Evolutionary conservation across 2,888 invertebrate genomes (phyloP).

Genomic region (Chromoteleia sp.): DNA sequence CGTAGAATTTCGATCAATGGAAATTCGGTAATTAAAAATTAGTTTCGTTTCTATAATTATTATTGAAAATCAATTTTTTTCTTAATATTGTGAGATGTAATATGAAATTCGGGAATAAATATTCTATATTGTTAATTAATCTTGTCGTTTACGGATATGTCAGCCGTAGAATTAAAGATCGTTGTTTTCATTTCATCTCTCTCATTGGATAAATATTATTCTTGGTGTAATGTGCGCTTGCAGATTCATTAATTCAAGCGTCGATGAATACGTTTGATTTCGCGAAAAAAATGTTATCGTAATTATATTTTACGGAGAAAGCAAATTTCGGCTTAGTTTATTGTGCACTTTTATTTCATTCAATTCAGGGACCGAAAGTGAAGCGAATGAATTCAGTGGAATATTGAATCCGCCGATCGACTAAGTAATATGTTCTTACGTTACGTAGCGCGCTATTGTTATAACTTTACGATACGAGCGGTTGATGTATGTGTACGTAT

Average conservation of each 20-base stretch:
- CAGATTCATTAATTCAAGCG: slow-evolving; percentile 21
- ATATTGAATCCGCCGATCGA: not conserved
- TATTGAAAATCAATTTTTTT: not conserved
- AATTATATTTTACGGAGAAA: slow-evolving; percentile 22
- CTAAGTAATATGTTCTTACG: not conserved
- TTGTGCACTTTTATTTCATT: not conserved
- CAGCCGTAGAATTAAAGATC: slow-evolving; percentile 1
- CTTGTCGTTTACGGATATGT: not conserved
- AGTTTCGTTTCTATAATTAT: not conserved
- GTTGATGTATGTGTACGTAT: not conserved
- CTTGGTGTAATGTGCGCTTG: slow-evolving; percentile 10
- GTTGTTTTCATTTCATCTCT: slow-evolving; percentile 27
- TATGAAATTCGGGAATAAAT: not conserved
- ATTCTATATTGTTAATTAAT: slow-evolving; percentile 19
- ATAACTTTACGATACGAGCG: not conserved
- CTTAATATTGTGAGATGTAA: not conserved
- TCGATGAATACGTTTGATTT: slow-evolving; percentile 25
- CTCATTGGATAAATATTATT: slow-evolving; percentile 31
- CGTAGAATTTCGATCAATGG: not conserved
- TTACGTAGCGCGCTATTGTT: slow-evolving; percentile 7
- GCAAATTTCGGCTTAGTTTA: slow-evolving; percentile 15
- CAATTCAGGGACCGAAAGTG: not conserved
- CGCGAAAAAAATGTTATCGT: slow-evolving; percentile 17
- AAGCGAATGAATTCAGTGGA: not conserved
- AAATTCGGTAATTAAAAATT: slow-evolving; percentile 2